Evolutionary conservation across 1,140 invertebrate species (phyloP).

Genomic region (Gonatopus flavifemur): DNA sequence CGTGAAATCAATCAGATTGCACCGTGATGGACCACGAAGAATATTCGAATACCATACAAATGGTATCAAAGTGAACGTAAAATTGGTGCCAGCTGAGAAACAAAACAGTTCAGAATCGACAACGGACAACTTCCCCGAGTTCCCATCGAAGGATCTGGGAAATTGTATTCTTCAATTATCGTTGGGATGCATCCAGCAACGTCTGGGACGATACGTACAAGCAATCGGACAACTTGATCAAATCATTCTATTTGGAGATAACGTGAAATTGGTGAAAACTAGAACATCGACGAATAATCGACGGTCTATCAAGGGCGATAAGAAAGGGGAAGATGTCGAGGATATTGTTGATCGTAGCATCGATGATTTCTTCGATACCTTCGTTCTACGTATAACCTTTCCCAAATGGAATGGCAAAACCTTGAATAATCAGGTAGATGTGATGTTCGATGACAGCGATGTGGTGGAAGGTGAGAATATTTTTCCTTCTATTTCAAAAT

Average conservation of each 20-base stretch:
- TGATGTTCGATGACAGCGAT: slow-evolving; percentile 45
- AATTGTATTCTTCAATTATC: slow-evolving; percentile 54
- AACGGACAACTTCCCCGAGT: slow-evolving; percentile 40
- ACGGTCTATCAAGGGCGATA: background rate
- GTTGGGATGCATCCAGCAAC: slow-evolving; percentile 57
- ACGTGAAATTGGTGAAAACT: slow-evolving; percentile 58
- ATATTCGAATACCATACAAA: slow-evolving; percentile 45
- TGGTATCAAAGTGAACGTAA: slow-evolving; percentile 44
- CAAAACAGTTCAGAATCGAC: slow-evolving; percentile 8
- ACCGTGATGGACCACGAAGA: too few relatives aligned
- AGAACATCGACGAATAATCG: background rate
- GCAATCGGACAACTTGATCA: slow-evolving; percentile 55
- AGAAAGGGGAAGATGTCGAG: slow-evolving; percentile 31
- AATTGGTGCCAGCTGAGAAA: slow-evolving; percentile 32
- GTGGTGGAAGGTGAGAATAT: slow-evolving; percentile 38
- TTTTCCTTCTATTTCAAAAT: background rate
- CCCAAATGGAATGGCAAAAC: slow-evolving; percentile 43
- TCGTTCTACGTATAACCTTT: slow-evolving; percentile 53
- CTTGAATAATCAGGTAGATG: slow-evolving; percentile 46
- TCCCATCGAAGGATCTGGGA: slow-evolving; percentile 45
- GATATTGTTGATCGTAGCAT: slow-evolving; percentile 57
- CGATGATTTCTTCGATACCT: slow-evolving; percentile 61
- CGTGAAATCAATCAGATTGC: background rate
- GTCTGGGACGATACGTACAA: slow-evolving; percentile 57
- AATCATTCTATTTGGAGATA: slow-evolving; percentile 57